A percentile compares a stretch with the other conserved stretches of the same genome.
These are phyloP conservation scores for Coptodon bakossiorum DNA, from an alignment of 2,113 vertebrate species.

Conservation along the genomic window DNA sequence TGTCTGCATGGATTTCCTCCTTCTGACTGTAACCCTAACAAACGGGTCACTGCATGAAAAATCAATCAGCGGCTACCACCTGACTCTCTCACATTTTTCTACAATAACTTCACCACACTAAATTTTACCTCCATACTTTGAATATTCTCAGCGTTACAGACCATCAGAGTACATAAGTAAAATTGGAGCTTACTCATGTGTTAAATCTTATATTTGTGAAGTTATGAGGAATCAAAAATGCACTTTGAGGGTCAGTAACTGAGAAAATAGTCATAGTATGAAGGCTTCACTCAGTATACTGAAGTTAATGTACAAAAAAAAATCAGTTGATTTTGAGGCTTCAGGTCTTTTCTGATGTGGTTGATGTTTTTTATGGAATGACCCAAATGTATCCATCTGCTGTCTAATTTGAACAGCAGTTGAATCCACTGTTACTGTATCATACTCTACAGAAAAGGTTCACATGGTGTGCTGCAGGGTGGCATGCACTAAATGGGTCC, in stretches of 20 bases:
- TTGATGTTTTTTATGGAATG: not conserved
- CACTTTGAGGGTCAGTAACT: not conserved
- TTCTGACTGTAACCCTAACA: conserved; percentile 18
- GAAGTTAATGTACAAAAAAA: not conserved
- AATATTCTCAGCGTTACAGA: not conserved
- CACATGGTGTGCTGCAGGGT: not conserved
- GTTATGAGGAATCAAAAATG: not conserved
- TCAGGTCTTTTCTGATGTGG: not conserved
- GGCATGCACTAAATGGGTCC: not conserved
- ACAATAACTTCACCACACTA: not conserved
- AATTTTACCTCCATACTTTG: not conserved
- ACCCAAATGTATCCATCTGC: not conserved
- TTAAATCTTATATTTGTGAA: not conserved
- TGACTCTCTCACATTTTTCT: not conserved
- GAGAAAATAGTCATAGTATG: not conserved
- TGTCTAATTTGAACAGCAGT: not conserved
- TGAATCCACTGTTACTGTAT: not conserved
- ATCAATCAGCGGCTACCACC: not conserved
- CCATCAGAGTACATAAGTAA: not conserved
- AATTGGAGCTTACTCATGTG: not conserved
- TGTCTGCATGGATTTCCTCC: conserved; percentile 74
- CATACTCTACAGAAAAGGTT: not conserved
- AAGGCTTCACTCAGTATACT: not conserved
- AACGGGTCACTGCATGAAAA: not conserved
- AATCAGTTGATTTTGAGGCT: not conserved